phyloP scores from a whole-genome alignment of 2,113 vertebrate species.

The Anser cygnoides region DNA sequence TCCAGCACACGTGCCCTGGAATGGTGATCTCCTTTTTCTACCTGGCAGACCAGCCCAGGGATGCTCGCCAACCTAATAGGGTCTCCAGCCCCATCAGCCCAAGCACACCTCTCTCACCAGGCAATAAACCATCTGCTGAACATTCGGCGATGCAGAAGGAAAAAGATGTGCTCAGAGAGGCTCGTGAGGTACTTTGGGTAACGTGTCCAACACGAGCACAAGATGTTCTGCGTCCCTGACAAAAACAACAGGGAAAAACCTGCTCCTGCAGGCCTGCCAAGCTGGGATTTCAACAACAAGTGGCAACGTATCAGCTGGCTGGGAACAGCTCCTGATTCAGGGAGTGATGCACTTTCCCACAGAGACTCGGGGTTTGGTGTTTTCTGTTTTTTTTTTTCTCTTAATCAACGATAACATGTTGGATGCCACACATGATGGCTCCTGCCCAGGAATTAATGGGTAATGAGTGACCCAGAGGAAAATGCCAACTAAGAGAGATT shows the following conservation, averaged over 20 bases:
- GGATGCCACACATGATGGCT: neutral
- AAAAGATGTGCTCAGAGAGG: conserved; percentile 23
- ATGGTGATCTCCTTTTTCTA: neutral
- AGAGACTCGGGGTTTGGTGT: neutral
- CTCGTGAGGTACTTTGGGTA: conserved; percentile 43
- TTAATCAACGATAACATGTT: neutral
- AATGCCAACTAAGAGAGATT: neutral
- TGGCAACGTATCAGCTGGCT: conserved; percentile 61
- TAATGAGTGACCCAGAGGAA: neutral
- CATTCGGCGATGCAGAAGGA: neutral
- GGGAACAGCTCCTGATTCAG: conserved; percentile 10
- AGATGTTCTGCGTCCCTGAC: conserved; percentile 57
- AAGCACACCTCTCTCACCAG: neutral
- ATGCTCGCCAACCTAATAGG: neutral
- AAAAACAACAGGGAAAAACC: conserved; percentile 74
- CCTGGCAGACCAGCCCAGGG: neutral
- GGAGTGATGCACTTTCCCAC: neutral
- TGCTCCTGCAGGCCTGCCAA: conserved; percentile 67
- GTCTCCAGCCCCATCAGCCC: neutral
- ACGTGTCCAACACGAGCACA: conserved; percentile 43
- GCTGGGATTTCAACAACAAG: conserved; percentile 50
- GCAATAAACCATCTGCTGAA: conserved; percentile 6
- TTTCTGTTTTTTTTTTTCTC: neutral
- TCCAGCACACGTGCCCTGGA: fast-evolving
- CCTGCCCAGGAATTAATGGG: neutral